These are phyloP conservation scores for Penaeus monodon DNA, from an alignment of 2,888 invertebrate genomes.

Conservation along the genomic window DNA sequence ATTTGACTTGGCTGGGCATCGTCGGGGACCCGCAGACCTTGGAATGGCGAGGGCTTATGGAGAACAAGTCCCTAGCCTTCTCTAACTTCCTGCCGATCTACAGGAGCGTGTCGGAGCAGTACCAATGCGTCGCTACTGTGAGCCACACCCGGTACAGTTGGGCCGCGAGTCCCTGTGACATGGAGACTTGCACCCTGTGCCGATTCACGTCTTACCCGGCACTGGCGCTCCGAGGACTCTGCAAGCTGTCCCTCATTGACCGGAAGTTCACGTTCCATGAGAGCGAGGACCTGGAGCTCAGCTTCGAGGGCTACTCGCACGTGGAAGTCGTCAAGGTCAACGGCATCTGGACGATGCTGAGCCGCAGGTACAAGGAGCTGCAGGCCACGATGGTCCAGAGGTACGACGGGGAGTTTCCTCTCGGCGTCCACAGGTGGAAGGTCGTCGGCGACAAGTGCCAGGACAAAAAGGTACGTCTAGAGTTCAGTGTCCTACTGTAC, in stretches of 20 bases:
- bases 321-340: conserved; percentile 9
- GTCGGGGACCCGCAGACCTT: neutral
- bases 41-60: conserved; percentile 2
- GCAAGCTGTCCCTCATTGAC: conserved; percentile 24
- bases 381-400: conserved; percentile 25
- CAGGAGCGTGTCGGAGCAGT: conserved; percentile 40
- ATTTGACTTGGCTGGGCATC: neutral
- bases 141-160: conserved; percentile 43
- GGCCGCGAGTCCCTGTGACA: conserved; percentile 54
- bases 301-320: conserved; percentile 38
- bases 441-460: conserved; percentile 39
- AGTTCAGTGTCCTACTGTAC: neutral
- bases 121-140: conserved; percentile 41
- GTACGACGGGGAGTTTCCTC: conserved; percentile 34
- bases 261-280: conserved; percentile 36
- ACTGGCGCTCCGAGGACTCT: conserved; percentile 45
- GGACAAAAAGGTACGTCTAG: conserved; percentile 28
- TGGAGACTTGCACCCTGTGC: conserved; percentile 42
- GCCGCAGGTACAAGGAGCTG: conserved; percentile 30
- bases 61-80: conserved; percentile 16
- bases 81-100: conserved; percentile 34
- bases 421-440: conserved; percentile 44
- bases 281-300: conserved; percentile 17
- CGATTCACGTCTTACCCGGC: conserved; percentile 35
- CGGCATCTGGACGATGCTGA: conserved; percentile 45